Percentiles rank a stretch among this genome's conserved stretches.
Evolutionary conservation across 2,888 invertebrate genomes (phyloP).

Genomic region (Parapristionchus giblindavisi): DNA sequence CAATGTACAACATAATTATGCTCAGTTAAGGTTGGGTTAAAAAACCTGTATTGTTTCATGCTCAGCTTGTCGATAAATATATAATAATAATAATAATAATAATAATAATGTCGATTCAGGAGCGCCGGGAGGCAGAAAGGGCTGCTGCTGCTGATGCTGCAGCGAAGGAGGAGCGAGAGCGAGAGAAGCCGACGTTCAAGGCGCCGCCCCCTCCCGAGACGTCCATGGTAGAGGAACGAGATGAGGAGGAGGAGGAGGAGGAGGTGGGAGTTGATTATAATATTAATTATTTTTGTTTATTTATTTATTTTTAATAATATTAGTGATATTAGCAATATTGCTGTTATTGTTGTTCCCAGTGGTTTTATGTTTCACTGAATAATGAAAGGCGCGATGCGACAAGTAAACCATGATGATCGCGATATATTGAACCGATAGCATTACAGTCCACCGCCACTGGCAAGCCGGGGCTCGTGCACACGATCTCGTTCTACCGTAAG

Average conservation of each 20-base stretch:
- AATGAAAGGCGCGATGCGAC: no score
- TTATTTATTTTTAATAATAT: neutral
- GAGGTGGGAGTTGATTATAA: neutral
- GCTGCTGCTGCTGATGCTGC: neutral
- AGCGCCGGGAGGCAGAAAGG: slow-evolving; percentile 18
- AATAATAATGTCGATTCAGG: no score
- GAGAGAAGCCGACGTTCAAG: slow-evolving; percentile 7
- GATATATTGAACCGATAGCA: neutral
- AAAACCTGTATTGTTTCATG: no score
- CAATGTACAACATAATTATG: no score
- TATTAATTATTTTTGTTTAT: neutral
- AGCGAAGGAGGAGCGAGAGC: slow-evolving; percentile 24
- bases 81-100: no score
- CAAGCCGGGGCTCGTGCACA: slow-evolving; percentile 22
- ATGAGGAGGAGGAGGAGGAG: slow-evolving; percentile 21
- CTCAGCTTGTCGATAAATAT: no score
- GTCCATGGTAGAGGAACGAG: slow-evolving; percentile 15
- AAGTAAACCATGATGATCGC: neutral
- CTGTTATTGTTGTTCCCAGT: no score
- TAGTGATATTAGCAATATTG: no score
- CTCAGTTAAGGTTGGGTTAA: no score
- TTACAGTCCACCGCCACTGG: no score
- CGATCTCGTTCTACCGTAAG: slow-evolving; percentile 38
- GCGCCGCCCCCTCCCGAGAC: slow-evolving; percentile 26
- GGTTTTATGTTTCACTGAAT: no score